Evolutionary conservation across 2,113 vertebrate genomes (phyloP), one percentile per base, ranked within the genome.

Genomic region (Cavia aperea): DNA sequence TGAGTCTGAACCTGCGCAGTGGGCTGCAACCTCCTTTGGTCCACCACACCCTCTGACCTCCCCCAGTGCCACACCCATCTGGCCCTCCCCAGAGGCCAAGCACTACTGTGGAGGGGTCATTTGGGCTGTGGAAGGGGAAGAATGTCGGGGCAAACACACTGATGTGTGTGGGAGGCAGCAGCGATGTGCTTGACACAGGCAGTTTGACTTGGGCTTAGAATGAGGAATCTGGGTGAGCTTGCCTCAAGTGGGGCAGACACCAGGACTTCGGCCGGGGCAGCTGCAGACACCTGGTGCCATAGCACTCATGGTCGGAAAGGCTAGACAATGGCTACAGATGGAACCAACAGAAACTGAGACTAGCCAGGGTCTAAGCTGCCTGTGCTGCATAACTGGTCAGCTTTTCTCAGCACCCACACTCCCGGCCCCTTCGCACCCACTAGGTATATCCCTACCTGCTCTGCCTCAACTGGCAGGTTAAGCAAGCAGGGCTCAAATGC

Each of bases 251-350:
- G 39, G 54, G 33, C 39, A 29, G n/a, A 72, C 1, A 2, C 75
- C 33, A 26, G n/a, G 39, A 3, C 49, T 6, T 19, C 4, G 29
- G 81, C 51, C 23, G 26, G 33, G 82, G 21, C 16, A 33, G 75
- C 23, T 23, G 39, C 2, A 51, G 43, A 29, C 39, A 12, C 39
- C 4, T 0, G 1, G 63, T 11, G 46, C 63, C 81, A 21, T 0
- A 31, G 65, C 7, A 56, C 60, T 81, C 21, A 5, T 15, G n/a
- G 43, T 21, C 0, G 0, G 23, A 26, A n/a, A 62, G 77, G 19
- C 60, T 58, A 31, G 84, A 49, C 5, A 2, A 49, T 16, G 60
- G 79, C 18, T 12, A 7, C 1, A 39, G 19, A 51, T 0, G 1
- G 65, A 60, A 9, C 12, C 0, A 1, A 68, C 54, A 66, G 39